Base-by-base conservation (phyloP, 2,113 vertebrate genomes). In the Colinus virginianus region DNA sequence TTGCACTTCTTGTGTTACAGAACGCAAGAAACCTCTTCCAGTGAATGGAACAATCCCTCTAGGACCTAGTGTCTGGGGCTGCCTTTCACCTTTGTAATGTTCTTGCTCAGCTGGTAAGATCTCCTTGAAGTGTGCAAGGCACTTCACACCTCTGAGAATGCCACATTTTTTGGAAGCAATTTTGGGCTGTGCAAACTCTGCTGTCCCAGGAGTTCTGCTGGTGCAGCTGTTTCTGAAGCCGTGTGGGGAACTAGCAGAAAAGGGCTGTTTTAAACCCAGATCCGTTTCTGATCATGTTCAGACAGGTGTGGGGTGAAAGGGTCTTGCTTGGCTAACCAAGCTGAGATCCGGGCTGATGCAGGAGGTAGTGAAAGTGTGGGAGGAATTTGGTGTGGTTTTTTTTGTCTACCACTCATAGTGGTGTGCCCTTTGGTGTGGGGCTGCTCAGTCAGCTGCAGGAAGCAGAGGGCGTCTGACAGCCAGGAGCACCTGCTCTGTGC, bases 401-500 rank as follows among this genome's bases (percentile, higher is more conserved):
- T 76, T 45, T 23, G 32, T 40, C 61, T 69, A 8, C 25, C 26
- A 38, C 59, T 13, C 42, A 53, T 13, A 20, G 20, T 40, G 30
- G 5, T 15, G 2, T 21, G 11, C 22, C 28, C 9, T 28, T 30
- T 38, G 26, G 13, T 23, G 23, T 38, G 11, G 30, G 34, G 34
- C 79, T 69, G 34, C 62, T 69, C 1, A 0, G 58, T 66, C 48
- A 78, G 64, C 23, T 67, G 13, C 38, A 45, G 40, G n/a, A 75
- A 56, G 40, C 42, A 67, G 32, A 34, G 16, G 0, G 1, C 0
- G 0, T 36, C 56, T 69, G 38, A 19, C 18, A 58, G 36, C 19
- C 22, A 3, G 64, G 18, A 72, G 18, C 10, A 4, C 28, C n/a
- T 77, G 84, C 61, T 30, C 17, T 28, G 17, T 25, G 12, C 62